These are phyloP conservation scores for Heliconius sara DNA, from an alignment of 2,888 invertebrate genomes.

Conservation along the genomic window DNA sequence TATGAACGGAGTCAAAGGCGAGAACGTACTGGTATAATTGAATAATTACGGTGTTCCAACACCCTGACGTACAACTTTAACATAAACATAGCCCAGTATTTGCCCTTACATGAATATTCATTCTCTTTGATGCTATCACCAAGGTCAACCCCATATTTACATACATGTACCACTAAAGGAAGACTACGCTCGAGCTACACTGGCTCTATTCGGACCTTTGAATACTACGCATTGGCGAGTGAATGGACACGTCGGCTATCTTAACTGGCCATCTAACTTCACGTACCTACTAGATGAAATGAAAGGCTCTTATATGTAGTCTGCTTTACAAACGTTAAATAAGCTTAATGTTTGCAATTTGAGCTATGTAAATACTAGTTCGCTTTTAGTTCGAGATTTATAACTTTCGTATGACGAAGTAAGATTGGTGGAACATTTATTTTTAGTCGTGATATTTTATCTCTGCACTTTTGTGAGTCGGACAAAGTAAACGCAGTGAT, in stretches of 20 bases:
- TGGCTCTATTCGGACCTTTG: slow-evolving; percentile 30
- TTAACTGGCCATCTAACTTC: slow-evolving; percentile 37
- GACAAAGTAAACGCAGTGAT: not conserved
- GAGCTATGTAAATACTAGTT: slow-evolving; percentile 2
- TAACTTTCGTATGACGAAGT: not conserved
- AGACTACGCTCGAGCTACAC: slow-evolving; percentile 33
- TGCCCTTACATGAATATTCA: slow-evolving; percentile 32
- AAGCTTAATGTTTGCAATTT: slow-evolving; percentile 25
- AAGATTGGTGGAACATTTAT: not conserved
- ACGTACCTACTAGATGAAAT: not conserved
- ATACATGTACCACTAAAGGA: slow-evolving; percentile 35
- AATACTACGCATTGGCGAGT: slow-evolving; percentile 25
- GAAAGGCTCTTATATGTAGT: slow-evolving; percentile 16
- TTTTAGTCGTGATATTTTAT: not conserved
- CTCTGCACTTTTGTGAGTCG: not conserved
- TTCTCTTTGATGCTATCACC: slow-evolving; percentile 39
- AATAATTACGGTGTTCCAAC: slow-evolving; percentile 16
- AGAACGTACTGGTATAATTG: slow-evolving; percentile 1
- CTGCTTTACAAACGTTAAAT: slow-evolving; percentile 17
- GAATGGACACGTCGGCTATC: slow-evolving; percentile 33
- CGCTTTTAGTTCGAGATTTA: not conserved
- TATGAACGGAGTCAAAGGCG: slow-evolving; percentile 5
- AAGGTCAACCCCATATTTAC: slow-evolving; percentile 43
- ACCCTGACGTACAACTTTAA: slow-evolving; percentile 10
- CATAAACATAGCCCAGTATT: slow-evolving; percentile 18